phyloP scores from a whole-genome alignment of 2,797 vertebrate species.

The Cheirogaleus major region DNA sequence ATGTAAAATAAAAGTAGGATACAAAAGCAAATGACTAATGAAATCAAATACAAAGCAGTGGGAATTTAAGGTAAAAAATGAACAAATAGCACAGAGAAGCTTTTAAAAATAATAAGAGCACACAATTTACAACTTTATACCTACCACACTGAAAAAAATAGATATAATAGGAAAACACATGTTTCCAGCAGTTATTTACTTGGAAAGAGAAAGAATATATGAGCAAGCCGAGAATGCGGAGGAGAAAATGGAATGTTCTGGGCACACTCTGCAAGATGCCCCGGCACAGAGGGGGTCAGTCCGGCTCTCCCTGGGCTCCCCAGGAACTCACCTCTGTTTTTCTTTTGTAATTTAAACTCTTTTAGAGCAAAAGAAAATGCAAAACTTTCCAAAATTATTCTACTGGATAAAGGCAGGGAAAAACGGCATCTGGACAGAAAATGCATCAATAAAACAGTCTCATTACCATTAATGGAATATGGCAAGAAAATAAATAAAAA shows the following conservation, averaged over 20 bases:
- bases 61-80: neutral
- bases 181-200: neutral
- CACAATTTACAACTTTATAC: neutral
- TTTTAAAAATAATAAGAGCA: neutral
- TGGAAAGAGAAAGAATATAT: no score
- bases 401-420: neutral
- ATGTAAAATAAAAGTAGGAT: neutral
- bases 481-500: neutral
- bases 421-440: neutral
- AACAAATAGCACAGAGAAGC: neutral
- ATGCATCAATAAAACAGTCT: no score
- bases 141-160: neutral
- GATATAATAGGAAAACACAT: neutral
- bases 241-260: neutral
- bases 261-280: neutral
- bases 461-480: fast-evolving
- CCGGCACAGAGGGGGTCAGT: neutral
- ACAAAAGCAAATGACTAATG: neutral
- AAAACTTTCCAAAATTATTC: neutral
- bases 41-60: neutral
- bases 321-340: neutral
- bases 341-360: neutral
- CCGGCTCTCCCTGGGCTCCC: neutral
- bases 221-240: fast-evolving
- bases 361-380: neutral